These are phyloP conservation scores for Myotis pilosus DNA, from an alignment of 2,797 vertebrate genomes.

Conservation along the genomic window DNA sequence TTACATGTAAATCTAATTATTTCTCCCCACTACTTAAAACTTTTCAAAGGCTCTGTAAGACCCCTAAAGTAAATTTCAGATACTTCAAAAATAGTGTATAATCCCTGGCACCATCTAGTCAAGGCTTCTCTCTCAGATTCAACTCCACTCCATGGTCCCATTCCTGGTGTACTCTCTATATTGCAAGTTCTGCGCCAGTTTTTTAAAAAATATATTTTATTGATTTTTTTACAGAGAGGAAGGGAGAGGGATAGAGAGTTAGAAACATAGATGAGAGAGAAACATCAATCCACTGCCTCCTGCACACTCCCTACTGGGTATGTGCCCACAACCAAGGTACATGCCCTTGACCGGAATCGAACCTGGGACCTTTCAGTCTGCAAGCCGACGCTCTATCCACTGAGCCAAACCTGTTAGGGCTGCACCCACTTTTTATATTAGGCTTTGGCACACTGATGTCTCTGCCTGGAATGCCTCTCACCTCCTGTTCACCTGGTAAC, in stretches of 20 bases:
- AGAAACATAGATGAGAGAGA: too few relatives aligned
- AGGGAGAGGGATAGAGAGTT: too few relatives aligned
- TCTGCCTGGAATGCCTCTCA: background rate
- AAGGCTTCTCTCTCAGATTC: background rate
- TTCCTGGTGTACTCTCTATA: background rate
- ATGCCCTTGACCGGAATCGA: too few relatives aligned
- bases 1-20: background rate
- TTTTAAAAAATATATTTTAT: too few relatives aligned
- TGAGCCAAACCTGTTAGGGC: too few relatives aligned
- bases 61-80: background rate
- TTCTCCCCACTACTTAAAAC: background rate
- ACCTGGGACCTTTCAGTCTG: too few relatives aligned
- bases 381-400: too few relatives aligned
- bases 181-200: background rate
- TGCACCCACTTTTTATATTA: background rate
- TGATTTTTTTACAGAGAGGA: too few relatives aligned
- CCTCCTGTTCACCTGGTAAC: background rate
- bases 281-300: too few relatives aligned
- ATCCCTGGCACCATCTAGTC: background rate
- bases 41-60: background rate
- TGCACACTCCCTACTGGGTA: too few relatives aligned
- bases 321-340: too few relatives aligned
- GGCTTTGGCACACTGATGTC: background rate
- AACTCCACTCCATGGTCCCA: background rate
- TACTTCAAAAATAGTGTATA: background rate